Conservation (phyloP, 2,888 invertebrate species). For the Apamea epomidion region DNA sequence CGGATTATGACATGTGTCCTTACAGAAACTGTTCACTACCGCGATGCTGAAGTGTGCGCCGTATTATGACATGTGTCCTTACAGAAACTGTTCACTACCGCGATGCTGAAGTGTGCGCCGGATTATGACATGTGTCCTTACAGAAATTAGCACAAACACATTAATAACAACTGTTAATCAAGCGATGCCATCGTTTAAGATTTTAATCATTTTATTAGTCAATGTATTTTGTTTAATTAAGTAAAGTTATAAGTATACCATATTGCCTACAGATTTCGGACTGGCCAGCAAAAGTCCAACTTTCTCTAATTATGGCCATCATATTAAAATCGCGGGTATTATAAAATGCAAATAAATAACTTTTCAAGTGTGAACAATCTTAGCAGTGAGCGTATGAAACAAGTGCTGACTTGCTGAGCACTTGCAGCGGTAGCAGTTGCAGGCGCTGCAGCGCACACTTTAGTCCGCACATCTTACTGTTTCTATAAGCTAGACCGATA, state of each 20-base stretch:
- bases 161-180: slow-evolving; percentile 17
- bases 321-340: slow-evolving; percentile 42
- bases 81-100: background rate
- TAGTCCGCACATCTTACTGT: background rate
- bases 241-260: slow-evolving; percentile 34
- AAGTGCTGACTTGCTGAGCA: background rate
- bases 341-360: slow-evolving; percentile 52
- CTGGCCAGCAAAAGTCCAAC: slow-evolving; percentile 21
- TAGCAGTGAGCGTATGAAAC: background rate
- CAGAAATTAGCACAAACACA: slow-evolving; percentile 18
- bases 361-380: slow-evolving; percentile 16
- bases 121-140: too few relatives aligned
- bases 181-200: slow-evolving; percentile 31
- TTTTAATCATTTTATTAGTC: slow-evolving; percentile 44
- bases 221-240: slow-evolving; percentile 50
- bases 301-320: slow-evolving; percentile 56
- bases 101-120: background rate
- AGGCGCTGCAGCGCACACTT: background rate
- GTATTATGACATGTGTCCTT: too few relatives aligned
- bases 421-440: background rate
- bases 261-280: slow-evolving; percentile 50
- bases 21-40: background rate
- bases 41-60: background rate
- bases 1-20: too few relatives aligned
- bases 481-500: background rate